phyloP scores from a whole-genome alignment of 2,797 vertebrate genomes.

The Todus mexicanus region DNA sequence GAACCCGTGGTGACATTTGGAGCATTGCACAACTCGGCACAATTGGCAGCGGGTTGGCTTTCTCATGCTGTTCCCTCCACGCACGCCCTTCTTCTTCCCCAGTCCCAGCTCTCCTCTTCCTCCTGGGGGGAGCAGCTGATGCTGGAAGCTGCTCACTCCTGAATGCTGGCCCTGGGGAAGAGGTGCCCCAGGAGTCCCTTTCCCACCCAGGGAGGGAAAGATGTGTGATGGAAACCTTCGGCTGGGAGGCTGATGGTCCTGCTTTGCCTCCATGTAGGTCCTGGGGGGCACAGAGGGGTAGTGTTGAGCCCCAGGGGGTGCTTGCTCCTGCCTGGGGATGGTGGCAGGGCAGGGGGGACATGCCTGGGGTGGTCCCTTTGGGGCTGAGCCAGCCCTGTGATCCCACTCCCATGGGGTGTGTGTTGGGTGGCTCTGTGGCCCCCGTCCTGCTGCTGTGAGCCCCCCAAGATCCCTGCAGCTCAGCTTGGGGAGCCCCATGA shows the following conservation, averaged over 20 bases:
- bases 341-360: neutral
- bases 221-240: neutral
- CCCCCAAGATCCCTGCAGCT: neutral
- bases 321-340: neutral
- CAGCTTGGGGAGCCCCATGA: neutral
- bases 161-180: neutral
- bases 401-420: accelerated
- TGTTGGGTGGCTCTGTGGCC: neutral
- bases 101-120: neutral
- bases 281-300: neutral
- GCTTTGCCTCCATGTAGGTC: accelerated
- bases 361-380: neutral
- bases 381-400: neutral
- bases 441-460: neutral
- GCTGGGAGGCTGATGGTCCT: neutral
- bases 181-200: neutral
- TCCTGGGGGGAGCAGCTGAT: neutral
- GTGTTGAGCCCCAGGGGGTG: neutral
- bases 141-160: neutral
- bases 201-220: neutral
- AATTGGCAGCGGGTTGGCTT: neutral
- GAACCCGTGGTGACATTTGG: neutral
- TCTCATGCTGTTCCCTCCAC: neutral
- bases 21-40: conserved; percentile 32
- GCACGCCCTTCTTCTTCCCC: neutral